Conservation (phyloP, 2,888 invertebrate species). For the Scaeva pyrastri region DNA sequence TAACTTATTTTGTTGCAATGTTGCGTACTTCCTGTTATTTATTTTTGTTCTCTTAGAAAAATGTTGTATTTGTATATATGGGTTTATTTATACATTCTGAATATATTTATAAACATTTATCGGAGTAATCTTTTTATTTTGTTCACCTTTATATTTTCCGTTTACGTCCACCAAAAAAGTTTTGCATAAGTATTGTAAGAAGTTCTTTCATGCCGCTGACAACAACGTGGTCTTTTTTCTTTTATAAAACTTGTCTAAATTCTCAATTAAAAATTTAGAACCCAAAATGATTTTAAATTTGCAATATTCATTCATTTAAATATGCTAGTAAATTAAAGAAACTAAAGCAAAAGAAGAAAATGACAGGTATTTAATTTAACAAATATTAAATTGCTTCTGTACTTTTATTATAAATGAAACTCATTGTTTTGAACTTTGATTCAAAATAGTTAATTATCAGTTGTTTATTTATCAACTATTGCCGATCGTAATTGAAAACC, state of each 20-base stretch:
- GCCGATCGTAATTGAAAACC: background rate
- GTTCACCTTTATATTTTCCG: background rate
- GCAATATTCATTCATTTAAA: too few relatives aligned
- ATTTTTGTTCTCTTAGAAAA: too few relatives aligned
- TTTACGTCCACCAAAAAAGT: background rate
- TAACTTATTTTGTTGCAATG: slow-evolving; percentile 48
- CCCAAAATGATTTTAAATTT: too few relatives aligned
- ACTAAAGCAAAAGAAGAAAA: too few relatives aligned
- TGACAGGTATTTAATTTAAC: too few relatives aligned
- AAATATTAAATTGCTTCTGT: background rate
- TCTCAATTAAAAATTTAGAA: too few relatives aligned
- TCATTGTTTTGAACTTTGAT: background rate
- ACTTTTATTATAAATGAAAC: background rate
- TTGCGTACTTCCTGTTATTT: slow-evolving; percentile 36
- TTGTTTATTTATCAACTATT: background rate
- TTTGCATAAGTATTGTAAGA: background rate
- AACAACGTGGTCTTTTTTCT: too few relatives aligned
- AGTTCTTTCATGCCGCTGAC: too few relatives aligned
- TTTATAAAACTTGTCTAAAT: too few relatives aligned
- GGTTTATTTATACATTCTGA: background rate
- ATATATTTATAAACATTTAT: too few relatives aligned
- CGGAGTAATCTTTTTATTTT: background rate
- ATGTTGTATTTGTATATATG: background rate
- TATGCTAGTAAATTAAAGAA: too few relatives aligned
- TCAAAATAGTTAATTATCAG: too few relatives aligned